Percentiles rank a stretch among this genome's conserved stretches.
Evolutionary conservation across 2,888 invertebrate genomes (phyloP).

Genomic region (Morpho achilles): DNA sequence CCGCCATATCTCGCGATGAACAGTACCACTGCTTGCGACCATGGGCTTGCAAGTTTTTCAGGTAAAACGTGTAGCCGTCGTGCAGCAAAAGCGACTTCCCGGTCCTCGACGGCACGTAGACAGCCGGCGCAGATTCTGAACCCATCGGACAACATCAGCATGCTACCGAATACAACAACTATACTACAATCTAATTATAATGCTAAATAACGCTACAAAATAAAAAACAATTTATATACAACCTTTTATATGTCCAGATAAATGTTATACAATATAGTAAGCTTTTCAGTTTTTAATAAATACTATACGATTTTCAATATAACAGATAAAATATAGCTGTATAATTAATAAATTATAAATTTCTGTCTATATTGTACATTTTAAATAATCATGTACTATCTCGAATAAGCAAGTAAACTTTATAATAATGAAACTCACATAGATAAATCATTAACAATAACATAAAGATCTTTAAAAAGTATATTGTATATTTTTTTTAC

Average conservation of each 20-base stretch:
- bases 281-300: too few species aligned
- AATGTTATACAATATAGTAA: background rate
- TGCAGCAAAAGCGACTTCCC: conserved; percentile 70
- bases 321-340: background rate
- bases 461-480: too few species aligned
- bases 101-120: conserved; percentile 74
- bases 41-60: conserved; percentile 71
- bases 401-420: too few species aligned
- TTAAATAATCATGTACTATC: background rate
- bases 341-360: background rate
- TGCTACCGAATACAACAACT: conserved; percentile 25
- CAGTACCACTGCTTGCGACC: conserved; percentile 75
- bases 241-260: conserved; percentile 9
- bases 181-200: conserved; percentile 23
- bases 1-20: conserved; percentile 71
- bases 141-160: conserved; percentile 40
- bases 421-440: too few species aligned
- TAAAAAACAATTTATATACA: conserved; percentile 9
- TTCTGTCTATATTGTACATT: background rate
- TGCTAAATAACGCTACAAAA: conserved; percentile 8
- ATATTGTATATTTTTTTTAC: too few species aligned
- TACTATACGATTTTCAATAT: too few species aligned
- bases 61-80: conserved; percentile 70
- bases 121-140: conserved; percentile 63
- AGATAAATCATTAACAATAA: too few species aligned